Evolutionary conservation across 2,888 invertebrate species (phyloP), one percentile per base, ranked within the genome.

Genomic region (Oscheius sp.): DNA sequence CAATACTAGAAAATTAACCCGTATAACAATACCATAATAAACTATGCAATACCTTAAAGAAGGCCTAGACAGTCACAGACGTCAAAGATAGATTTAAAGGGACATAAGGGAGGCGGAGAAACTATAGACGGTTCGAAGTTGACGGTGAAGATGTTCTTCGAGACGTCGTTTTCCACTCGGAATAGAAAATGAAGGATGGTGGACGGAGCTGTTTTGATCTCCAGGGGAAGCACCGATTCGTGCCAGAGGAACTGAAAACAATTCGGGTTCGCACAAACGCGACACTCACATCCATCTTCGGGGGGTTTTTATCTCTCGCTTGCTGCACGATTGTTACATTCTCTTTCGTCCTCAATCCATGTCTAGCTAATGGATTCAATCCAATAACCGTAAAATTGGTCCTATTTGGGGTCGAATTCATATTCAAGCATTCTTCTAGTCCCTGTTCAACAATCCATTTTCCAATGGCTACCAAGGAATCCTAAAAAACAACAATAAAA

Each of bases 371-470:
- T 2, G 65, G 67, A 38, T 75, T 75, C 44, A 72, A 65, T 2
- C 70, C 63, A 47, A 73, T 51, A 20, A 66, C 65, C 4, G 70
- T 44, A 59, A 73, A 68, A 2, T 65, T 50, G 1, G 28, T n/a
- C 2, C 24, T 30, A 20, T 65, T 32, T 50, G 65, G 54, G 32
- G 72, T 22, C 49, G 61, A 67, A 9, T 33, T 51, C n/a, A 63
- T 38, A 38, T 68, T 54, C 6, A 75, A n/a, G 45, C 71, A 75
- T 26, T 57, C 41, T 4, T 63, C 70, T n/a, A 75, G 45, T 22
- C 56, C 68, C 22, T 71, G 61, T 6, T 56, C 54, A 49, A 47
- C 63, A 54, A 75, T 44, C 75, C 75, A 75, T 3, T 8, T 67
- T 54, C 66, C 66, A 30, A 74, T 24, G 36, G 68, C 63, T 9